Base-by-base conservation (phyloP, 2,797 vertebrate genomes). In the Hybognathus amarus region DNA sequence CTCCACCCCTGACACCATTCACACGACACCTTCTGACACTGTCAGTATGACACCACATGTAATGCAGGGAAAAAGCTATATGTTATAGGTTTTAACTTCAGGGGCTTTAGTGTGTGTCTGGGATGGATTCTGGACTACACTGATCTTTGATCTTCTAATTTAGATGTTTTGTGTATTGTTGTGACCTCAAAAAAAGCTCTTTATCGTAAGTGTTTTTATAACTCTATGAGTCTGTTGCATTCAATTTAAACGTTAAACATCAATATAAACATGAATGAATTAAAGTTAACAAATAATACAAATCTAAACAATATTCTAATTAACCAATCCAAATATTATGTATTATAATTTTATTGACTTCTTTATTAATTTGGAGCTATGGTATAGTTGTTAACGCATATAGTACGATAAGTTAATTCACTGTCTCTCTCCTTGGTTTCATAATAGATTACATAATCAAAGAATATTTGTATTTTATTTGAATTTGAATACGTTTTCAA, bases 1-100 rank as follows among this genome's bases (percentile, higher is more conserved):
- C 24, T 78, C 67, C 68, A 38, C 47, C 50, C 83, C 70, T 45
- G 61, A 75, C 77, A 80, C 61, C 61, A 66, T 74, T 80, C 61
- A 67, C 52, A 77, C 15, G 0, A 3, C 74, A 83, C 52, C 38
- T 61, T 36, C 20, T 77, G 63, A 82, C 38, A 45, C 40, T 20
- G 7, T 71, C 42, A 45, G 13, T 4, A 61, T 81, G 68, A 73
- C 52, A 74, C 13, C 12, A 45, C 33, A 75, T 74, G 30, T 75
- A 13, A 75, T 17, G 36, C 2, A 15, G 10, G 68, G 20, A 47
- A 30, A 77, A 64, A 38, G 8, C 9, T 0, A 52, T 40, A 24
- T 20, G 33, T 68, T 38, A 52, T 4, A 38, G 11, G 18, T 17
- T 22, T 20, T 79, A 17, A 27, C 4, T 24, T 63, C 47, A 24